Percentiles rank a stretch among this genome's conserved stretches.
phyloP scores from a whole-genome alignment of 2,888 invertebrate species.

The Lasioglossum lativentre region DNA sequence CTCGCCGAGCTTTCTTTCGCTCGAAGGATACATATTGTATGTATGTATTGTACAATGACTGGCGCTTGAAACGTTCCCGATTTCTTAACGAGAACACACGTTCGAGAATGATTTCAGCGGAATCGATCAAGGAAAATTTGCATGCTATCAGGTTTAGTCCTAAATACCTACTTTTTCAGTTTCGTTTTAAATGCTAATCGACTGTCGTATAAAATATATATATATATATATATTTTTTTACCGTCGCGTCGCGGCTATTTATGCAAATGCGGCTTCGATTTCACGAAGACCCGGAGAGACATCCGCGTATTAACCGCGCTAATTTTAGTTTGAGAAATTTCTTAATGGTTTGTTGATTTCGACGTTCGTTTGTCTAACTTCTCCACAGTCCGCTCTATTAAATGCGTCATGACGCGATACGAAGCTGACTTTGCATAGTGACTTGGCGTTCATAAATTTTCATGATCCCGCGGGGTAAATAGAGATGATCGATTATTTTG shows the following conservation, averaged over 20 bases:
- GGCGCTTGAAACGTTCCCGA: no score
- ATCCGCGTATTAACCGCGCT: background rate
- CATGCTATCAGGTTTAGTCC: background rate
- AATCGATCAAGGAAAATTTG: background rate
- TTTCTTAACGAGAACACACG: background rate
- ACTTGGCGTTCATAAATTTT: background rate
- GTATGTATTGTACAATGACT: no score
- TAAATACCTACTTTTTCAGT: background rate
- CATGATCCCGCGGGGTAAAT: background rate
- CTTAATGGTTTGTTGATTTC: background rate
- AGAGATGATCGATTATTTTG: background rate
- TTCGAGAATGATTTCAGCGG: background rate
- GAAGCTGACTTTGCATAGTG: background rate
- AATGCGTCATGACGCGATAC: background rate
- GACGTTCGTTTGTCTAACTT: background rate
- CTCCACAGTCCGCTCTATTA: background rate
- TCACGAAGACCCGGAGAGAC: background rate
- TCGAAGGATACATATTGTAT: background rate
- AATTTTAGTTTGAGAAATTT: background rate
- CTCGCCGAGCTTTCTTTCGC: background rate
- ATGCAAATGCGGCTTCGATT: background rate
- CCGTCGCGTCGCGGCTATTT: background rate
- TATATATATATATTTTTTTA: no score
- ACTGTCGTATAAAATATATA: background rate
- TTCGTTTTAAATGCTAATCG: slow-evolving; percentile 2